Base-by-base conservation (phyloP, 2,113 vertebrate genomes). In the Vombatus ursinus region DNA sequence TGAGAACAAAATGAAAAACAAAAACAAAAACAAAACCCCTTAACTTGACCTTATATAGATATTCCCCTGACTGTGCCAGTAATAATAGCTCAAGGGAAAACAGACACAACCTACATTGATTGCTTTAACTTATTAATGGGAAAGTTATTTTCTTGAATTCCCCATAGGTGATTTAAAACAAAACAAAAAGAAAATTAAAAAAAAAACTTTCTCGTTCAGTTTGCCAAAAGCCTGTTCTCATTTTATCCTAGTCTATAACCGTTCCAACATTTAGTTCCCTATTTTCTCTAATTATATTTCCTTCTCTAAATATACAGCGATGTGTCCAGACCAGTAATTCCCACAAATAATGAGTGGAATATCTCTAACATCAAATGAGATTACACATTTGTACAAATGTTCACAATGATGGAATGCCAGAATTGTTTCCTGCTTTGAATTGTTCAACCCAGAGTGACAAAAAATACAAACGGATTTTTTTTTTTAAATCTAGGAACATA, bases 131-230 rank as follows among this genome's bases (percentile, higher is more conserved):
- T 96, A 94, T 95, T 97, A 94, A 96, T 93, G 77, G 93, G 94
- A 54, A 97, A 96, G 51, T 95, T 93, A 96, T 97, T 97, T 97
- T 52, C 92, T 95, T 97, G 61, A 94, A 97, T 96, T 94, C 90
- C 89, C 94, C 52, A 92, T 49, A 94, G 89, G 77, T 89, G n/a
- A 95, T 95, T 94, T 96, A 93, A 89, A 97, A 68, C 31, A 68
- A 16, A 37, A 68, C 57, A 68, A 68, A 61, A 61, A 3, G 22
- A 53, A n/a, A n/a, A n/a, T n/a, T 8, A 31, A 61, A 11, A 31
- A 10, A 31, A 61, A 61, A 68, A 16, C 8, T 92, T 94, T 95
- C 93, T 93, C n/a, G 91, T 94, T 95, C 89, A 93, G 48, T 96
- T 95, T 95, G 92, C 93, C 93, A 91, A n/a, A 90, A 44, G 16